phyloP scores from a whole-genome alignment of 2,888 invertebrate genomes.

The Hemithea aestivaria region DNA sequence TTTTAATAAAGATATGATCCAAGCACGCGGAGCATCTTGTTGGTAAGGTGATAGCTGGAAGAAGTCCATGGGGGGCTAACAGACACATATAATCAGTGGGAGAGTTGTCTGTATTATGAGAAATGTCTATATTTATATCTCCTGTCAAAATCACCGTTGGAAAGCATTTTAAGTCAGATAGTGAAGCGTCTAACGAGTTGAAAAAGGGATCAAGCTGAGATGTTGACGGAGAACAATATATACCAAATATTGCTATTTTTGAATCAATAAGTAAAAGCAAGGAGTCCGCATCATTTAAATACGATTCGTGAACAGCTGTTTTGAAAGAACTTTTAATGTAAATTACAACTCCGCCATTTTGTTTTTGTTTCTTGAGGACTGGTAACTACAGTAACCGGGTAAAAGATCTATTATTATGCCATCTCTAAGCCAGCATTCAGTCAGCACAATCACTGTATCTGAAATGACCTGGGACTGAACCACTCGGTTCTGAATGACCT shows the following conservation, averaged over 20 bases:
- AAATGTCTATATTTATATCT: too few species aligned
- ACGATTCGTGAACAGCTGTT: too few species aligned
- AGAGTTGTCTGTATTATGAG: too few species aligned
- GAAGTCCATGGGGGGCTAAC: neutral
- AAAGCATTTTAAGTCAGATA: neutral
- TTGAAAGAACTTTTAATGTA: neutral
- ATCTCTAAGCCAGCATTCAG: too few species aligned
- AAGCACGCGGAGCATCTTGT: neutral
- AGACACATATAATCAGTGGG: neutral
- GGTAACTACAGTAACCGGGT: neutral
- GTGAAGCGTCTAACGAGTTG: neutral
- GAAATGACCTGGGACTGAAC: too few species aligned
- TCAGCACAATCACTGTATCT: too few species aligned
- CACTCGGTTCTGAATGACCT: too few species aligned
- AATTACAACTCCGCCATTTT: neutral
- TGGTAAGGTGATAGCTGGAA: too few species aligned
- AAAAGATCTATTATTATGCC: neutral
- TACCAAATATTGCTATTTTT: neutral
- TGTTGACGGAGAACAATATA: neutral
- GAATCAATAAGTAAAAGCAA: neutral
- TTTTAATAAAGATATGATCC: conserved; percentile 1
- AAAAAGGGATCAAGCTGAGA: neutral
- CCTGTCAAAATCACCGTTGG: neutral
- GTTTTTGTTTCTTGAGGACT: neutral
- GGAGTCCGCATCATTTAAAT: too few species aligned